A percentile compares a stretch with the other conserved stretches of the same genome.
These are phyloP conservation scores for Calephelis virginiensis DNA, from an alignment of 1,140 invertebrate species.

Conservation along the genomic window DNA sequence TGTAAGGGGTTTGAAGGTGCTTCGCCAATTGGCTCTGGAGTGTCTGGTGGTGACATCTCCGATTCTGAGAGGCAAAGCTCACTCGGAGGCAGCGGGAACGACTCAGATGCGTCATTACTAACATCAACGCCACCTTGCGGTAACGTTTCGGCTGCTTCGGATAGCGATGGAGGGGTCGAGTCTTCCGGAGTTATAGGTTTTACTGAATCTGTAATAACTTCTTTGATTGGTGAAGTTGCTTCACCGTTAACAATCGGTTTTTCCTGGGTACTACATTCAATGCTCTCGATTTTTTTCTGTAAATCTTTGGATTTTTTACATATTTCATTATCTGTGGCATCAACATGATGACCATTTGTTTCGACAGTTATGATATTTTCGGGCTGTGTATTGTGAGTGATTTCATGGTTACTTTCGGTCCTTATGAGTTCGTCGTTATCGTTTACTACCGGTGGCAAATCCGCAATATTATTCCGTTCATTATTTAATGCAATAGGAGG, in stretches of 20 bases:
- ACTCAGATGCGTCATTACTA: conserved; percentile 29
- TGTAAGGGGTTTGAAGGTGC: conserved; percentile 39
- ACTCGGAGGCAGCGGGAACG: conserved; percentile 40
- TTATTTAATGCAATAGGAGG: not conserved
- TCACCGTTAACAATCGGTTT: conserved; percentile 30
- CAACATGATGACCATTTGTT: not conserved
- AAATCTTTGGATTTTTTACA: conserved; percentile 33
- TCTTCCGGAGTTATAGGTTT: conserved; percentile 33
- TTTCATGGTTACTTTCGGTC: not conserved
- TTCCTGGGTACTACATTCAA: conserved; percentile 25
- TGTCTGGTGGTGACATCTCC: conserved; percentile 26
- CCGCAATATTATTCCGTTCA: not conserved
- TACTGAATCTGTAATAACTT: conserved; percentile 13
- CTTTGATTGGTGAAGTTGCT: conserved; percentile 22
- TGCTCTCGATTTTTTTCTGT: conserved; percentile 6
- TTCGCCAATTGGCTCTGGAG: conserved; percentile 34
- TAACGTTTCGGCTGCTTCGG: conserved; percentile 26
- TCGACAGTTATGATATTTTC: not conserved
- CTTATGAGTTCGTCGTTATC: not conserved
- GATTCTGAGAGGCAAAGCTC: conserved; percentile 33
- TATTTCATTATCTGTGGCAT: conserved; percentile 3
- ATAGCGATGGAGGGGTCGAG: conserved; percentile 37
- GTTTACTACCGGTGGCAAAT: not conserved
- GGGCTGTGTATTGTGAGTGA: not conserved
- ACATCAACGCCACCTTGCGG: conserved; percentile 24